These are phyloP conservation scores for Dexiosoma caninum DNA, from an alignment of 2,888 invertebrate genomes.

Conservation along the genomic window DNA sequence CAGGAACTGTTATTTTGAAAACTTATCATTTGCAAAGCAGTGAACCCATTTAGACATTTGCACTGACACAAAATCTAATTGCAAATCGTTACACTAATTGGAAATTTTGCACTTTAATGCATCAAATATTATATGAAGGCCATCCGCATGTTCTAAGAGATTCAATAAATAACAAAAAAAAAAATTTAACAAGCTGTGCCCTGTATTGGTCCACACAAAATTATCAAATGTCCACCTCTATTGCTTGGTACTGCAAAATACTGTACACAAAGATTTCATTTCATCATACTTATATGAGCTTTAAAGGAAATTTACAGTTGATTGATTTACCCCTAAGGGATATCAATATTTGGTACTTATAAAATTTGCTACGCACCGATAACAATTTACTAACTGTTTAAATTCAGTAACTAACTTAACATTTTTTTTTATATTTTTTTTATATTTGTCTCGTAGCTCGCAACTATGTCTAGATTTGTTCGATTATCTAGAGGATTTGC, in stretches of 20 bases:
- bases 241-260: conserved; percentile 39
- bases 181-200: conserved; percentile 9
- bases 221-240: conserved; percentile 23
- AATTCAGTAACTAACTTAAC: neutral
- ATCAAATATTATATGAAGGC: conserved; percentile 48
- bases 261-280: conserved; percentile 46
- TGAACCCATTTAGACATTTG: conserved; percentile 29
- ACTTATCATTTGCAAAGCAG: conserved; percentile 23
- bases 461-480: conserved; percentile 56
- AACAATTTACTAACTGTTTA: neutral
- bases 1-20: conserved; percentile 27
- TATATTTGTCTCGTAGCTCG: conserved; percentile 30
- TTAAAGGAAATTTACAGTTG: conserved; percentile 46
- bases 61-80: neutral
- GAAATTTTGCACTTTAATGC: conserved; percentile 58
- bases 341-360: conserved; percentile 53
- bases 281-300: conserved; percentile 45
- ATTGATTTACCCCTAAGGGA: conserved; percentile 47
- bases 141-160: conserved; percentile 23
- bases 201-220: conserved; percentile 39
- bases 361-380: neutral
- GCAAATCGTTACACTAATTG: conserved; percentile 29
- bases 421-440: neutral
- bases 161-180: neutral
- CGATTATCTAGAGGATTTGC: conserved; percentile 54